phyloP scores from a whole-genome alignment of 2,797 vertebrate genomes.

The Atherinosoma microstoma region DNA sequence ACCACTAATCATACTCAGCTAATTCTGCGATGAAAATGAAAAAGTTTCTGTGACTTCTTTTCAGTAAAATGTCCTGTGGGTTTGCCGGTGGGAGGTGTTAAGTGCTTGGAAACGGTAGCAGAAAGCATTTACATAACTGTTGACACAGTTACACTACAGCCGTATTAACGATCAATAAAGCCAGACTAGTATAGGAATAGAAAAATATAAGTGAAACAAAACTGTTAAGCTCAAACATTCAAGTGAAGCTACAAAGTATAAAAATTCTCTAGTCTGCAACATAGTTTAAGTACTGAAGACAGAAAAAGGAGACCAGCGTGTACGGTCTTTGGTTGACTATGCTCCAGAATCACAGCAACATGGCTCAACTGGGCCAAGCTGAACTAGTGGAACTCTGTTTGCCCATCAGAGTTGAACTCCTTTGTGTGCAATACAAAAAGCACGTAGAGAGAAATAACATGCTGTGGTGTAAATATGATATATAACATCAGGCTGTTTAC shows the following conservation, averaged over 20 bases:
- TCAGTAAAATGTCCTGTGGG: not conserved
- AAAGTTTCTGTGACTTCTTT: not conserved
- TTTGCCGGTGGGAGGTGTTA: conserved; percentile 8
- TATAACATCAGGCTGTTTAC: no score
- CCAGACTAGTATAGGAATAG: not conserved
- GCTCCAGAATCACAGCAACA: not conserved
- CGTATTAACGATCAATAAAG: not conserved
- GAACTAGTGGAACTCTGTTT: not conserved
- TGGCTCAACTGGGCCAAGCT: not conserved
- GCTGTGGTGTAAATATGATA: not conserved
- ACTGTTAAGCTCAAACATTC: conserved; percentile 4
- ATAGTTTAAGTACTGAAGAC: conserved; percentile 6
- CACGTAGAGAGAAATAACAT: not conserved
- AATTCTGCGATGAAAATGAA: not conserved
- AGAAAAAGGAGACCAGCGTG: no score
- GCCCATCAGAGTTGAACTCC: not conserved
- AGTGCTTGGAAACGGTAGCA: not conserved
- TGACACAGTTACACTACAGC: not conserved
- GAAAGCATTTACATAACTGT: not conserved
- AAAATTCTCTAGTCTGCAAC: not conserved
- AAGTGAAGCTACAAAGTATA: not conserved
- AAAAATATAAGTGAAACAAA: conserved; percentile 5
- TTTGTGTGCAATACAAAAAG: not conserved
- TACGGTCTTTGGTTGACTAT: not conserved
- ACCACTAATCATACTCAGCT: not conserved